Evolutionary conservation across 2,888 invertebrate genomes (phyloP), one percentile per base, ranked within the genome.

Genomic region (Phalera bucephala): DNA sequence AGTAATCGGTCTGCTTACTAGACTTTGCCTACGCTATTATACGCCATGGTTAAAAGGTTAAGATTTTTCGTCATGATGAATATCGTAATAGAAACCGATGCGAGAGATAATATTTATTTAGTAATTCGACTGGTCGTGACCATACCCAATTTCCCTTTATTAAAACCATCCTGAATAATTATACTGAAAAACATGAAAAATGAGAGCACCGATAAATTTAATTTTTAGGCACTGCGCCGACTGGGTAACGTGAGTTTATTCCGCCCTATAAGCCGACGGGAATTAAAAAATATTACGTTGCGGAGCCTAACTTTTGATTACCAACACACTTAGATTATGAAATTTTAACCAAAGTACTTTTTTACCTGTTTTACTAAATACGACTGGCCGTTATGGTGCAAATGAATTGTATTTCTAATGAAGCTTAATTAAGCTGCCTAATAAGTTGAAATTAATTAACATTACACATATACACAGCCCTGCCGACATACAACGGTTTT

Each of bases 201-300:
- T 32, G 9, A 20, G 23, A 31, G 27, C 39, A 31, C 10, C 7
- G 12, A 12, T 27, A n/a, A n/a, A 44, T 45, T 41, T 44, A 40
- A 37, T 45, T 43, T 33, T 37, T 10, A 15, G 40, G 42, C 33
- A 36, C 42, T 43, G 37, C 19, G 33, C 45, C 31, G 25, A 46
- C 44, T 40, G 46, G 44, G 40, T 45, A 52, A 46, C 48, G 40
- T 58, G 33, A 48, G 54, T 45, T 51, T 43, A 19, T 36, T 44
- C 51, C 44, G 58, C 45, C 35, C 42, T 42, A 51, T 54, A 57
- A 51, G 33, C 40, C 40, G 38, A 45, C 23, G 42, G 45, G 48
- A 43, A 58, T 48, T 46, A 36, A 52, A 45, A 45, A 52, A 45
- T 50, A 44, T 51, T 33, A 40, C 32, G 45, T 46, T 44, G 37